Conservation (phyloP, 1,140 invertebrate genomes). For the Plutomurus gul region DNA sequence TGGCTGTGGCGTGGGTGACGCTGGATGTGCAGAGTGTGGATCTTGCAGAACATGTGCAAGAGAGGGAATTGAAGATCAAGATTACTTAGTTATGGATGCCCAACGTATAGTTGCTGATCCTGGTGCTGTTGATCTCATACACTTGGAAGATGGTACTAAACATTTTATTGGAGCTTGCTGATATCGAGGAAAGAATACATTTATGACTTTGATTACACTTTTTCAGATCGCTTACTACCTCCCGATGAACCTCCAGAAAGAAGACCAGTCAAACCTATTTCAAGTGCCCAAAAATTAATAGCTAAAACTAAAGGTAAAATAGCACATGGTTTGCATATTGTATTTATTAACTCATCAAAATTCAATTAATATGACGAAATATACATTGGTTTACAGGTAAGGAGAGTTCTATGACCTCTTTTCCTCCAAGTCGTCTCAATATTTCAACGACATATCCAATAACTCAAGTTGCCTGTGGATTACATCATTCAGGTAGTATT, state of each 20-base stretch:
- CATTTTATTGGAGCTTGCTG: not conserved
- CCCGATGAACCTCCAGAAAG: conserved; percentile 41
- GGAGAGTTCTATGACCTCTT: conserved; percentile 64
- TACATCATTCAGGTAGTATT: conserved; percentile 84
- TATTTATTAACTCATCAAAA: too few relatives aligned
- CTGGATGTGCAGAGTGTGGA: conserved; percentile 89
- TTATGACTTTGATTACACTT: not conserved
- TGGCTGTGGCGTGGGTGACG: conserved; percentile 93
- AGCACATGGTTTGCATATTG: too few relatives aligned
- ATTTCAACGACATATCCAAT: conserved; percentile 69
- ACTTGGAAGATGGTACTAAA: conserved; percentile 47
- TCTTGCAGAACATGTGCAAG: conserved; percentile 84
- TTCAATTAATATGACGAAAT: too few relatives aligned
- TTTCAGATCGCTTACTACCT: conserved; percentile 35
- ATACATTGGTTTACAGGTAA: conserved; percentile 40
- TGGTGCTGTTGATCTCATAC: conserved; percentile 39
- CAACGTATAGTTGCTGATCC: conserved; percentile 21
- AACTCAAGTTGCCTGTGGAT: conserved; percentile 81
- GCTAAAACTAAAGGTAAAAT: conserved; percentile 37
- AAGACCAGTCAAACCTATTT: conserved; percentile 25
- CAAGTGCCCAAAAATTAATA: conserved; percentile 32
- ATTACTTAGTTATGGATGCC: conserved; percentile 48
- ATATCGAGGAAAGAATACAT: too few relatives aligned
- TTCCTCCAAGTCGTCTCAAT: conserved; percentile 76
- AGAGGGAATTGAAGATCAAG: conserved; percentile 66